Evolutionary conservation across 2,888 invertebrate species (phyloP).

Genomic region (Standfussiana lucernea): DNA sequence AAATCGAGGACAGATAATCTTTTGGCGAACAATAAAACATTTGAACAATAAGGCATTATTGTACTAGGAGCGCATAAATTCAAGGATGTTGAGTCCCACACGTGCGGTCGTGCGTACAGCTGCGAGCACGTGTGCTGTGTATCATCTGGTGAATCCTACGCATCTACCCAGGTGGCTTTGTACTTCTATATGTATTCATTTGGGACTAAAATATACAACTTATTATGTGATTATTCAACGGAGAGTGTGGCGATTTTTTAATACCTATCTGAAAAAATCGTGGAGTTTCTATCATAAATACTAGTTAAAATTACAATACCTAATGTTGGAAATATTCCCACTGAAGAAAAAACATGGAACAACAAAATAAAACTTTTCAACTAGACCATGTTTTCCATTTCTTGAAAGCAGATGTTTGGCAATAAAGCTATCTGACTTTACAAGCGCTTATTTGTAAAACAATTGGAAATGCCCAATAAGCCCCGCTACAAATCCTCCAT

Average conservation of each 20-base stretch:
- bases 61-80: constrained; percentile 72
- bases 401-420: constrained; percentile 71
- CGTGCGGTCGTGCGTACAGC: constrained; percentile 82
- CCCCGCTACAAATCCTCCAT: constrained; percentile 54
- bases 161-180: constrained; percentile 74
- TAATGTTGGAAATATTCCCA: constrained; percentile 4
- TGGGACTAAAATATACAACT: constrained; percentile 46
- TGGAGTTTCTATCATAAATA: neutral
- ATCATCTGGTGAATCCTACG: constrained; percentile 72
- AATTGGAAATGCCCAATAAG: constrained; percentile 71
- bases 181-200: constrained; percentile 49
- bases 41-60: constrained; percentile 69
- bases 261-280: neutral
- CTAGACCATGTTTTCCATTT: constrained; percentile 53
- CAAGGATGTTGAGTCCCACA: constrained; percentile 75
- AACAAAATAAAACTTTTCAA: constrained; percentile 9
- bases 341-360: neutral
- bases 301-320: constrained; percentile 5
- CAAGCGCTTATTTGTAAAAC: constrained; percentile 73
- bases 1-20: constrained; percentile 28
- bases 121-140: constrained; percentile 82
- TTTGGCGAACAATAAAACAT: constrained; percentile 59
- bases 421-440: constrained; percentile 73
- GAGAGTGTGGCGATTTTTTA: neutral
- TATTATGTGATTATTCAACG: constrained; percentile 45